Conservation (phyloP, 2,113 vertebrate species). For the Lagopus leucura region DNA sequence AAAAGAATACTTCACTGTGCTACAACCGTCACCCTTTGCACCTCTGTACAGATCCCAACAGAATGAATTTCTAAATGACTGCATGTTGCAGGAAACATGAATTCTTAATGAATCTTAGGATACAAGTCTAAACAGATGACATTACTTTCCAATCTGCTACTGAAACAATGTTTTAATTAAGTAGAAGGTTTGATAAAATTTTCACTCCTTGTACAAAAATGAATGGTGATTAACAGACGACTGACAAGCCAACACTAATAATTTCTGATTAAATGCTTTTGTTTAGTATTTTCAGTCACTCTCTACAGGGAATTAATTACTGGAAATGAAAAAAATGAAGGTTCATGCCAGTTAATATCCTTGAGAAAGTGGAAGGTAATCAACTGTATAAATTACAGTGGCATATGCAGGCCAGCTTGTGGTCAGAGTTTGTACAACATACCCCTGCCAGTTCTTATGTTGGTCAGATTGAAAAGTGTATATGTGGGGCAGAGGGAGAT, state of each 20-base stretch:
- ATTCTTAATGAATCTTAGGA: constrained; percentile 38
- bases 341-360: constrained; percentile 49
- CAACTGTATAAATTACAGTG: constrained; percentile 59
- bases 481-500: neutral
- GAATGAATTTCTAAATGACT: constrained; percentile 48
- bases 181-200: constrained; percentile 55
- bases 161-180: constrained; percentile 61
- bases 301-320: constrained; percentile 65
- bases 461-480: neutral
- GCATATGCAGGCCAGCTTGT: constrained; percentile 49
- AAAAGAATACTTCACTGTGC: constrained; percentile 33
- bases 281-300: constrained; percentile 65
- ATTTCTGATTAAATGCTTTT: constrained; percentile 69
- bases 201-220: constrained; percentile 55
- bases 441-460: neutral
- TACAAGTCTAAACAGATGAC: constrained; percentile 54
- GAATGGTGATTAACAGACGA: constrained; percentile 32
- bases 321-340: constrained; percentile 48
- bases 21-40: constrained; percentile 42
- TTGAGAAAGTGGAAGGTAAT: constrained; percentile 50
- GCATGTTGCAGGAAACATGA: constrained; percentile 35
- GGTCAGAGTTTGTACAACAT: constrained; percentile 41
- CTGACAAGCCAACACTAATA: constrained; percentile 56
- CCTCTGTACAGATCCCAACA: neutral
- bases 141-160: constrained; percentile 32